phyloP scores from a whole-genome alignment of 2,113 vertebrate genomes.

The Apteryx mantelli region DNA sequence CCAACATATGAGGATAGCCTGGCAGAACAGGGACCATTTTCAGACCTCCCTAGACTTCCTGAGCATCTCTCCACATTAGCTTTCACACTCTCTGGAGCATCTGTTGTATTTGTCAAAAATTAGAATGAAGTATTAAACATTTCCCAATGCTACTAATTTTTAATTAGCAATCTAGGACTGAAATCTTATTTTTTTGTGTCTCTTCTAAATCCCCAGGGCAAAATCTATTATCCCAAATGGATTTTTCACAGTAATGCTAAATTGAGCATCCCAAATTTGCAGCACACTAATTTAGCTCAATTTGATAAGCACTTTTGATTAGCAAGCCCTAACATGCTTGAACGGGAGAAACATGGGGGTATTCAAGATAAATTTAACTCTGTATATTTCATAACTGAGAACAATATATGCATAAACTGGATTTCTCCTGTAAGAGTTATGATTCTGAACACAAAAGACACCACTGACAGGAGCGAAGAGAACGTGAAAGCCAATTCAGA shows the following conservation, averaged over 20 bases:
- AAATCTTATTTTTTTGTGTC: neutral
- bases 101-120: neutral
- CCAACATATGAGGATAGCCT: too few relatives aligned
- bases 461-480: neutral
- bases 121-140: neutral
- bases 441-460: neutral
- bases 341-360: neutral
- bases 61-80: neutral
- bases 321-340: neutral
- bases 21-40: neutral
- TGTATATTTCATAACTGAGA: neutral
- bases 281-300: slow-evolving; percentile 52
- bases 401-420: neutral
- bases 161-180: slow-evolving; percentile 35
- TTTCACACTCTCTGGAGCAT: neutral
- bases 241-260: slow-evolving; percentile 67
- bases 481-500: neutral
- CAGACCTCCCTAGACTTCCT: neutral
- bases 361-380: neutral
- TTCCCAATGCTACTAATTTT: slow-evolving; percentile 16
- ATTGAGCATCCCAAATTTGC: slow-evolving; percentile 53
- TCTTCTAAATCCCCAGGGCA: slow-evolving; percentile 37
- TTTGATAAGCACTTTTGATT: slow-evolving; percentile 42
- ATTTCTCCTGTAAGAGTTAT: neutral
- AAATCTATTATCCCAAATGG: slow-evolving; percentile 58